These are phyloP conservation scores for Drosophila ustulata DNA, from an alignment of 2,888 invertebrate genomes.

Conservation along the genomic window DNA sequence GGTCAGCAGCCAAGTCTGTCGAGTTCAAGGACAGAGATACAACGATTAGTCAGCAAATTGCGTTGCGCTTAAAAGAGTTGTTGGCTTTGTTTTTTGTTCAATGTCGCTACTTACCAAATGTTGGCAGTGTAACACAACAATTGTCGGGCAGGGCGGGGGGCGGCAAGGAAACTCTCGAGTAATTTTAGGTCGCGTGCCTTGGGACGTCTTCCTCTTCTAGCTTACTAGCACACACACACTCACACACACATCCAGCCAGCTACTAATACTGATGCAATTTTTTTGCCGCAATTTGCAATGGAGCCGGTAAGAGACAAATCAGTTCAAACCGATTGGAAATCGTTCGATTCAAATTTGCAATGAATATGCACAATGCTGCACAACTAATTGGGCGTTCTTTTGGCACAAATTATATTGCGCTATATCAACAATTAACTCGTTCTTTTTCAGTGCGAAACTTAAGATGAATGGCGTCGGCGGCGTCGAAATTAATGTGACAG, in stretches of 20 bases:
- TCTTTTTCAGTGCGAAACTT: conserved; percentile 30
- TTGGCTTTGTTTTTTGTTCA: conserved; percentile 7
- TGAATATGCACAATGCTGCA: conserved; percentile 10
- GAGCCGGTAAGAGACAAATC: conserved; percentile 35
- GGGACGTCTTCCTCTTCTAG: conserved; percentile 14
- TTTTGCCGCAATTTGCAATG: conserved; percentile 50
- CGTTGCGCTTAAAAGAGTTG: conserved; percentile 41
- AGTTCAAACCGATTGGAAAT: background rate
- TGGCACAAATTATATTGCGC: conserved; percentile 7
- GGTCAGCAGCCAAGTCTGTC: conserved; percentile 70
- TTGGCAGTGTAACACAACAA: conserved; percentile 10
- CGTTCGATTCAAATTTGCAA: background rate
- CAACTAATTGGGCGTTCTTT: background rate
- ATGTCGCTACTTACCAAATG: conserved; percentile 43
- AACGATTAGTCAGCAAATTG: conserved; percentile 65
- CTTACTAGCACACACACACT: background rate
- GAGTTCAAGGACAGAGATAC: conserved; percentile 67
- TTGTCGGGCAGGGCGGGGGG: background rate
- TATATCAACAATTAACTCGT: conserved; percentile 14
- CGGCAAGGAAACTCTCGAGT: conserved; percentile 6
- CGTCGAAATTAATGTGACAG: conserved; percentile 26
- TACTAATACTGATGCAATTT: conserved; percentile 65
- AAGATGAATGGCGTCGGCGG: conserved; percentile 57
- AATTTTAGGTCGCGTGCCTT: conserved; percentile 25
- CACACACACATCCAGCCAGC: conserved; percentile 26